Conservation (phyloP, 1,140 invertebrate genomes). For the Aphelinus certus region DNA sequence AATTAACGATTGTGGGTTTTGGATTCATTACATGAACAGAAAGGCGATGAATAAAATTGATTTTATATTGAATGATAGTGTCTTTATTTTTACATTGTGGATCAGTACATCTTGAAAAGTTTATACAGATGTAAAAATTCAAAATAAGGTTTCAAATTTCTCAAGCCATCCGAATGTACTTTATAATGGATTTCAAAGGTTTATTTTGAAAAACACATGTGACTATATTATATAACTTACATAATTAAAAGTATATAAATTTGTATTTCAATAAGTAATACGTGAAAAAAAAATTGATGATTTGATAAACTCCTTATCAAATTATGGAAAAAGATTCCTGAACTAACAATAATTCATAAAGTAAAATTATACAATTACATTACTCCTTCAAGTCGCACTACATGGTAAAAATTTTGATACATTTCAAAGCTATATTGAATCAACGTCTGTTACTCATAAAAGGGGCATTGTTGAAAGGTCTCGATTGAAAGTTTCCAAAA, state of each 20-base stretch:
- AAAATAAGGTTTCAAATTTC: constrained; percentile 1
- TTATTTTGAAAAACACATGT: constrained; percentile 32
- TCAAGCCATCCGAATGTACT: constrained; percentile 19
- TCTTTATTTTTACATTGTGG: constrained; percentile 20
- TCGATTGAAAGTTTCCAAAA: constrained; percentile 21
- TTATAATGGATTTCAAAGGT: constrained; percentile 15
- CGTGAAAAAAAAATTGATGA: background rate
- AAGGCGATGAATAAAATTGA: background rate
- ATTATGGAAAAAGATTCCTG: constrained; percentile 9
- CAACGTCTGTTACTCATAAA: constrained; percentile 38
- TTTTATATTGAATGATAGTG: background rate
- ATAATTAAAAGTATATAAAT: background rate
- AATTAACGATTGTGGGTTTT: too few species aligned
- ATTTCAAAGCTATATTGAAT: constrained; percentile 21
- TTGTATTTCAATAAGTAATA: background rate
- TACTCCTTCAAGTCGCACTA: constrained; percentile 5
- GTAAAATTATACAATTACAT: constrained; percentile 19
- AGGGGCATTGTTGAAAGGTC: constrained; percentile 29
- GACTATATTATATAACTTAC: constrained; percentile 16
- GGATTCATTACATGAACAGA: too few species aligned
- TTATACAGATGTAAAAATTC: constrained; percentile 1
- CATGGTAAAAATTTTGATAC: constrained; percentile 31
- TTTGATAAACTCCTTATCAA: constrained; percentile 17
- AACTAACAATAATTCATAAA: constrained; percentile 10
- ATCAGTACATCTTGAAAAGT: constrained; percentile 8